Evolutionary conservation across 2,113 vertebrate species (phyloP).

Genomic region (Myrmecophaga tridactyla): DNA sequence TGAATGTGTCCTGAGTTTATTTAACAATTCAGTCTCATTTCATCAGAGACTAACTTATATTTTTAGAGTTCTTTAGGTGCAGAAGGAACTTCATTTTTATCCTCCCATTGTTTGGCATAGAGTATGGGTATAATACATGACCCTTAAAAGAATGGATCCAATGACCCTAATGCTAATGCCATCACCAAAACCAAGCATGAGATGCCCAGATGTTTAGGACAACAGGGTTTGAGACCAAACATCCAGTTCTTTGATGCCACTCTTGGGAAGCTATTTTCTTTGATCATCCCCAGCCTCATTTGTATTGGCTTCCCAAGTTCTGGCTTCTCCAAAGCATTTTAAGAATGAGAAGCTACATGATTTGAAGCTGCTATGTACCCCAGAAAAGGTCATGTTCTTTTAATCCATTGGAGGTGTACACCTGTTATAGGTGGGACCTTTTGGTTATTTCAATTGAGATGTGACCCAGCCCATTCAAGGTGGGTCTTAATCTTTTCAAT

Average conservation of each 20-base stretch:
- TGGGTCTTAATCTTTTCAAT: no score
- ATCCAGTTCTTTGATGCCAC: neutral
- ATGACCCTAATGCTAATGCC: neutral
- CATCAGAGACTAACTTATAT: neutral
- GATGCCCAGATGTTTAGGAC: neutral
- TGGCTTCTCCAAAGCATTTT: conserved; percentile 57
- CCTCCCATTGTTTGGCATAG: neutral
- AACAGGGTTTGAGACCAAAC: neutral
- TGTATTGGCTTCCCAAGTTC: neutral
- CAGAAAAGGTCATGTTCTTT: no score
- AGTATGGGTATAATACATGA: neutral
- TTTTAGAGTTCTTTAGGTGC: neutral
- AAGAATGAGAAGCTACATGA: no score
- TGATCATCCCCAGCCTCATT: neutral
- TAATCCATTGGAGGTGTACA: no score
- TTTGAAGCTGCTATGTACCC: no score
- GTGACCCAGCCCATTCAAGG: no score
- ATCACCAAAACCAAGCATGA: neutral
- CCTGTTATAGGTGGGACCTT: no score
- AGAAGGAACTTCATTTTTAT: neutral
- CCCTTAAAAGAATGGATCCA: neutral
- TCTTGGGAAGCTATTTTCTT: neutral
- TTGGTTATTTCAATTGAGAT: no score
- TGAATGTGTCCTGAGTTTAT: neutral
- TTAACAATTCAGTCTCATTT: neutral